A percentile compares a stretch with the other conserved stretches of the same genome.
phyloP scores from a whole-genome alignment of 1,140 invertebrate species.

The Drosophila arizonae region DNA sequence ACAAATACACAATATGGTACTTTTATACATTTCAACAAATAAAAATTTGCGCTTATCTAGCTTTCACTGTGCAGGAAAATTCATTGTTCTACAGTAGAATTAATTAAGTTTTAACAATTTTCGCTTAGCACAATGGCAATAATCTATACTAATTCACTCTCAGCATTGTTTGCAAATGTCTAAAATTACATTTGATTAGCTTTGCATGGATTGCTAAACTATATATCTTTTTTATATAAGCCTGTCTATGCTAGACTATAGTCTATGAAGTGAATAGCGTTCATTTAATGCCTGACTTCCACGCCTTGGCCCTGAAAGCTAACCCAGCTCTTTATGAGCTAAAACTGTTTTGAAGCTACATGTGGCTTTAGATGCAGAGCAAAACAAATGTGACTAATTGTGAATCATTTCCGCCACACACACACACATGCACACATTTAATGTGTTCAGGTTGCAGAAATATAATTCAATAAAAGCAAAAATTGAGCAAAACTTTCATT shows the following conservation, averaged over 20 bases:
- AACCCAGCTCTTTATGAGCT: background rate
- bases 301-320: slow-evolving; percentile 22
- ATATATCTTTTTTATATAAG: background rate
- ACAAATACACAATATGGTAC: background rate
- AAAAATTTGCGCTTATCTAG: background rate
- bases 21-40: too few relatives aligned
- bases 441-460: background rate
- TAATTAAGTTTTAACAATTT: slow-evolving; percentile 37
- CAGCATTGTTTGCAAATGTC: slow-evolving; percentile 42
- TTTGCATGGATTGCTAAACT: slow-evolving; percentile 9
- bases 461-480: slow-evolving; percentile 46
- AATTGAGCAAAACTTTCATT: slow-evolving; percentile 65
- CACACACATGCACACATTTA: background rate
- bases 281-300: slow-evolving; percentile 8
- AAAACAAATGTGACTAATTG: slow-evolving; percentile 52
- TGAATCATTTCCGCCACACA: slow-evolving; percentile 50
- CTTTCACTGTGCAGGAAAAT: slow-evolving; percentile 11
- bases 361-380: slow-evolving; percentile 14
- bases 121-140: slow-evolving; percentile 3
- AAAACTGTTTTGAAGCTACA: background rate
- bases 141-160: slow-evolving; percentile 14
- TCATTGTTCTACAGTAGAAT: slow-evolving; percentile 22
- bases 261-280: background rate
- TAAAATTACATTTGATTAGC: slow-evolving; percentile 11
- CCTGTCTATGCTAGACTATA: background rate